Evolutionary conservation across 2,888 invertebrate genomes (phyloP).

Genomic region (Acleris holmiana): DNA sequence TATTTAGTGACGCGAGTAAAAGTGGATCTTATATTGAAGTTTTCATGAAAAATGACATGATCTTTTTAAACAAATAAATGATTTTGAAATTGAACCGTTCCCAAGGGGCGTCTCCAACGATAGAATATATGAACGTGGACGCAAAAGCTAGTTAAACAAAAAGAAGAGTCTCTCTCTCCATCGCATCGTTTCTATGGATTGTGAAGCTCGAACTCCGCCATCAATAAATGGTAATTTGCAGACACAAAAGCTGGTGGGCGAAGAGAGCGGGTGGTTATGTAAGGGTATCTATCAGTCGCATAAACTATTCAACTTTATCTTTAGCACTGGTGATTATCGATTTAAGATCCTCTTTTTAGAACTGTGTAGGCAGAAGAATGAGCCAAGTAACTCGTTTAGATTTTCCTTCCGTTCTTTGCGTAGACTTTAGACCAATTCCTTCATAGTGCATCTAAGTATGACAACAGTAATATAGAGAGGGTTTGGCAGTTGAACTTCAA

Average conservation of each 20-base stretch:
- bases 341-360: conserved; percentile 2
- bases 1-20: no score
- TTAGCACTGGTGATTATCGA: not conserved
- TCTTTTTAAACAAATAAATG: no score
- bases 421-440: no score
- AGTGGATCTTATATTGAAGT: no score
- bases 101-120: no score
- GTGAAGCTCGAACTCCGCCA: not conserved
- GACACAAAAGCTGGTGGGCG: conserved; percentile 15
- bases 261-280: conserved; percentile 19
- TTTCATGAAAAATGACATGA: no score
- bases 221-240: conserved; percentile 15
- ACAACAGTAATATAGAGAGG: no score
- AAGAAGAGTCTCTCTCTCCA: not conserved
- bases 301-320: not conserved
- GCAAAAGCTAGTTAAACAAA: no score
- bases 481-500: no score
- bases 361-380: not conserved
- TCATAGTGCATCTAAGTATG: no score
- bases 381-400: not conserved
- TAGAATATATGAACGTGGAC: no score
- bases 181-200: not conserved
- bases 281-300: conserved; percentile 5
- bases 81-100: no score
- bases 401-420: not conserved